Base-by-base conservation (phyloP, 2,888 invertebrate genomes). In the Xestia xanthographa region DNA sequence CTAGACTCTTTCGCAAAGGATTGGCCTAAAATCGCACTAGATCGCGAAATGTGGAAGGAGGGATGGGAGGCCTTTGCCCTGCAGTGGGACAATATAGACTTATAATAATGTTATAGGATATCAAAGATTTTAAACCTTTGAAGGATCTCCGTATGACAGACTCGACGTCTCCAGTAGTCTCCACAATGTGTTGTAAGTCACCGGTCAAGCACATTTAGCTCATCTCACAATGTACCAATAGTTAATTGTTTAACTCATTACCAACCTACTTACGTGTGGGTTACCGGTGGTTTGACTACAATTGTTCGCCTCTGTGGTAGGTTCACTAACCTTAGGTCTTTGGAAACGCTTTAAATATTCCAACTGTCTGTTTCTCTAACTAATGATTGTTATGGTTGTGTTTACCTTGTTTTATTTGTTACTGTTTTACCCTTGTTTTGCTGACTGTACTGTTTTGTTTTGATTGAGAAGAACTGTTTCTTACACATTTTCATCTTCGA, bases 241-340 rank as follows among this genome's bases (percentile, higher is more conserved):
- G 82, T 75, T 91, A 90, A 90, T 88, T 87, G 90, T 87, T 82
- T 86, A 88, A 76, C 88, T 88, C 90, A 89, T 91, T 89, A 90
- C 85, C 85, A 82, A 86, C 86, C 87, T 82, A 88, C 86, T 88
- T 88, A 84, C 84, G 73, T 71, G 82, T 85, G 79, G 83, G 84
- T 87, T 84, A 79, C 80, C 77, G 79, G 73, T 75, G 82, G 83
- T 90, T 86, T 88, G 82, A 90, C 89, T 89, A 91, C 90, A 90
- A 86, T 87, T 89, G 88, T 86, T 86, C 82, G 76, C 86, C 88
- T 86, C 82, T 70, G 73, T 74, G 74, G 86, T 75, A 80, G 88
- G 93, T 90, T 93, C 91, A 90, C 83, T 91, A 88, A 91, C 92
- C 93, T 86, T 81, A 66, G 62, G 79, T 86, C 88, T 88, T 89